Conservation (phyloP, 2,113 vertebrate species). For the Ceratotherium simum region DNA sequence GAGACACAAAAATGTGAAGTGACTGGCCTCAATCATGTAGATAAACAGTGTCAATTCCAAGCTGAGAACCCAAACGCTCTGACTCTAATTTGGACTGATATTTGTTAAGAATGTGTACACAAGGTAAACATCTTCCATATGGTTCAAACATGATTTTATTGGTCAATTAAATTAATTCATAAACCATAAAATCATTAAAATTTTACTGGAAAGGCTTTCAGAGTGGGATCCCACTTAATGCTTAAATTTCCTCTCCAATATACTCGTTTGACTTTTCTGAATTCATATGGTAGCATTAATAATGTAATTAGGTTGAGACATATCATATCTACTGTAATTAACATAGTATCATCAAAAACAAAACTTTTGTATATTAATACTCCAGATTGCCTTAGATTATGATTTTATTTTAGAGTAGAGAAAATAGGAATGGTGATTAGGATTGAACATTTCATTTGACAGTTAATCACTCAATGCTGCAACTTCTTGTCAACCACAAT, state of each 20-base stretch:
- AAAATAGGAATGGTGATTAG: not conserved
- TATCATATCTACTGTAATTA: not conserved
- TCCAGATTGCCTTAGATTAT: not conserved
- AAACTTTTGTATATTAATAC: not conserved
- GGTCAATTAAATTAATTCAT: constrained; percentile 1
- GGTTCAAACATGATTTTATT: constrained; percentile 68
- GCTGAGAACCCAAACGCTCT: not conserved
- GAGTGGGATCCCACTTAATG: not conserved
- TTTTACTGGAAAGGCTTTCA: not conserved
- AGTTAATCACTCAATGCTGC: not conserved
- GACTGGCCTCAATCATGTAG: no score
- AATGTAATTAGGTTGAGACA: not conserved
- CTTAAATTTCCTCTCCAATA: not conserved
- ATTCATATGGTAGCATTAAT: not conserved
- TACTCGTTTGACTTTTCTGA: not conserved
- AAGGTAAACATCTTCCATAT: not conserved
- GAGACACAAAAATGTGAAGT: not conserved
- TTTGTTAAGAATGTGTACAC: not conserved
- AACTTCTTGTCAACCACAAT: not conserved
- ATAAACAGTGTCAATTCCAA: not conserved
- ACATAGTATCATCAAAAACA: not conserved
- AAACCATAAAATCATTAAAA: not conserved
- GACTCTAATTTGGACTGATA: not conserved
- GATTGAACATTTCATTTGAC: not conserved
- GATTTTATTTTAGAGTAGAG: not conserved